Evolutionary conservation across 1,140 invertebrate genomes (phyloP).

Genomic region (Daktulosphaira vitifoliae): DNA sequence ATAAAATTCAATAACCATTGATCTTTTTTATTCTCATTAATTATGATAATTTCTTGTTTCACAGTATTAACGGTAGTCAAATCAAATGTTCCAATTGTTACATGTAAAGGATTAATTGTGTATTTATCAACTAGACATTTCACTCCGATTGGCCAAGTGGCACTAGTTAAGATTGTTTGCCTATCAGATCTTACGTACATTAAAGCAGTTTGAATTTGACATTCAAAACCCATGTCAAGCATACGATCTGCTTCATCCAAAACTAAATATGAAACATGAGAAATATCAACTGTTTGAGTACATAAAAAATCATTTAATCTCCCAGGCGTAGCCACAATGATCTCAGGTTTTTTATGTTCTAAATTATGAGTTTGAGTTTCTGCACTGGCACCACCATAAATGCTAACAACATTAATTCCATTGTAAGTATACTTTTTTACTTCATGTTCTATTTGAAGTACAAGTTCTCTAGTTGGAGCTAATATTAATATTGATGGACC

Average conservation of each 20-base stretch:
- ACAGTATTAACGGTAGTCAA: conserved; percentile 74
- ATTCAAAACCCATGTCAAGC: conserved; percentile 80
- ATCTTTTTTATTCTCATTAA: conserved; percentile 61
- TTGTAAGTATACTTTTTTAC: not conserved
- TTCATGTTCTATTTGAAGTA: conserved; percentile 83
- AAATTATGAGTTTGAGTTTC: conserved; percentile 62
- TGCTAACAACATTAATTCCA: conserved; percentile 40
- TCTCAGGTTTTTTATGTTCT: conserved; percentile 61
- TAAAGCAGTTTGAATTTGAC: conserved; percentile 72
- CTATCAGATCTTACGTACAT: conserved; percentile 66
- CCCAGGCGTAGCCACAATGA: conserved; percentile 81
- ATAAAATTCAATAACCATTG: conserved; percentile 44
- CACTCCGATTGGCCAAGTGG: conserved; percentile 81
- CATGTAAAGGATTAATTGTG: conserved; percentile 78
- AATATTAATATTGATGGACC: conserved; percentile 82
- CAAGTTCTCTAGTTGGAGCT: conserved; percentile 83
- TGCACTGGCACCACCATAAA: conserved; percentile 68
- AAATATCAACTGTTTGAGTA: conserved; percentile 40
- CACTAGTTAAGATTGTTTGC: conserved; percentile 81
- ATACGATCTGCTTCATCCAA: conserved; percentile 83
- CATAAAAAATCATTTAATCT: conserved; percentile 68
- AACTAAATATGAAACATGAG: conserved; percentile 68
- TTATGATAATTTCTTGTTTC: conserved; percentile 61
- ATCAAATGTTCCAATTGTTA: conserved; percentile 80
- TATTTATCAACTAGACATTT: conserved; percentile 70